Evolutionary conservation across 2,797 vertebrate genomes (phyloP), one percentile per base, ranked within the genome.

Genomic region (Alectoris magna): DNA sequence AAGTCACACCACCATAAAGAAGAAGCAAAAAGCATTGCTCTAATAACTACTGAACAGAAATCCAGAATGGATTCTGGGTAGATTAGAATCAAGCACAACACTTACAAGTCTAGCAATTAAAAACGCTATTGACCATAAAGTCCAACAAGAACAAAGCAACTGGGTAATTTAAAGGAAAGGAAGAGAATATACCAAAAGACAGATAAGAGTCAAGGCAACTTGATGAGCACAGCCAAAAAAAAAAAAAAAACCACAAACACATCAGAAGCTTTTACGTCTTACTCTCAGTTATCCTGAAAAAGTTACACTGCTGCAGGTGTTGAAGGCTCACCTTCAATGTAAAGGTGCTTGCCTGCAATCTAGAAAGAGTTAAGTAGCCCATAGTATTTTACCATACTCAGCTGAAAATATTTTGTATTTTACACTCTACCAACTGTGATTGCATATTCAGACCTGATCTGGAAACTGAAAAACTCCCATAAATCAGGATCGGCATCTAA

Each of bases 81-180:
- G 64, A 68, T 18, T 36, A 56, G 31, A 11, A 51, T 8, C 8
- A 71, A 69, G 9, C 7, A 68, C 15, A 72, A 48, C 11, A 64
- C 2, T 3, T 17, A 71, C 3, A 21, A 79, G 36, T 14, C 17
- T 43, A 72, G 43, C 11, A 43, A 17, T 27, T 0, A 0, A 27
- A 74, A 15, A 68, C 34, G 58, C 11, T 15, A 18, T 8, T 81
- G 36, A 68, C 6, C 21, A 84, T 19, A 36, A 3, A 31, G 5
- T 55, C 29, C 31, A 39, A 8, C 16, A 66, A 89, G 11, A 84
- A 60, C 12, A 68, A 39, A 29, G 7, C 1, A 7, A 60, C 2
- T 22, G 10, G 8, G 3, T 56, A 29, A 60, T 31, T 56, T 74
- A 41, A 44, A 86, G 15, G 13, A 79, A 16, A 7, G 38, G 6